phyloP scores from a whole-genome alignment of 2,797 vertebrate species.

The Poeciliopsis infans region DNA sequence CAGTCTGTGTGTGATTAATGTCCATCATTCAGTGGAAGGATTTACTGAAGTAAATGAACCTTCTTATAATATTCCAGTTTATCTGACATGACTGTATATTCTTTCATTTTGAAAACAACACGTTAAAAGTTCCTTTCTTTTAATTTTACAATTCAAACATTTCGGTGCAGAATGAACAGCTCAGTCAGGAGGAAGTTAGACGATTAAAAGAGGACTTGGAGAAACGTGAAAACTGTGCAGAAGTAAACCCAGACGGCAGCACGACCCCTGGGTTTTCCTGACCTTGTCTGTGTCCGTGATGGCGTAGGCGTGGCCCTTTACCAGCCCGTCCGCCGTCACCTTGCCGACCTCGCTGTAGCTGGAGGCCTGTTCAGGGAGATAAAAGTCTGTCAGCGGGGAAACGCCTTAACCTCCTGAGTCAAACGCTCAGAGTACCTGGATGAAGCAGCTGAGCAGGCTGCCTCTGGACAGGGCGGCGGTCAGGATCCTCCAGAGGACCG shows the following conservation, averaged over 20 bases:
- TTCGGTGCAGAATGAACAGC: background rate
- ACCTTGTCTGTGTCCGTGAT: slow-evolving; percentile 81
- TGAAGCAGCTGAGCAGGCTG: slow-evolving; percentile 84
- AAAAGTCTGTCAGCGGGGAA: background rate
- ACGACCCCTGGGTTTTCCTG: slow-evolving; percentile 21
- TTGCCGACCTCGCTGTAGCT: slow-evolving; percentile 69
- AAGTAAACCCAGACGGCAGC: background rate
- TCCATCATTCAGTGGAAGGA: background rate
- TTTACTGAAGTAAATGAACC: background rate
- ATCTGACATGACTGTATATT: background rate
- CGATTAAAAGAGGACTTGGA: background rate
- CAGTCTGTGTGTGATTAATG: background rate
- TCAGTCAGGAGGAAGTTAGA: background rate
- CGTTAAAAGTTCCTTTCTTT: background rate
- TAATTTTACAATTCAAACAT: background rate
- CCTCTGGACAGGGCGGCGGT: slow-evolving; percentile 72
- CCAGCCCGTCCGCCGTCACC: slow-evolving; percentile 80
- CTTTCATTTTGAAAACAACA: background rate
- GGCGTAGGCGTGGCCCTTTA: slow-evolving; percentile 89
- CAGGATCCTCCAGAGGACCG: slow-evolving; percentile 78
- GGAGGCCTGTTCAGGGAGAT: slow-evolving; percentile 69
- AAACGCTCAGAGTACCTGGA: slow-evolving; percentile 69
- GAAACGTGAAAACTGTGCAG: background rate
- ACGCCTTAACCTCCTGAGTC: background rate
- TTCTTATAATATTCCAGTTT: background rate